Evolutionary conservation across 2,797 vertebrate species (phyloP).

Genomic region (Potorous gilbertii): DNA sequence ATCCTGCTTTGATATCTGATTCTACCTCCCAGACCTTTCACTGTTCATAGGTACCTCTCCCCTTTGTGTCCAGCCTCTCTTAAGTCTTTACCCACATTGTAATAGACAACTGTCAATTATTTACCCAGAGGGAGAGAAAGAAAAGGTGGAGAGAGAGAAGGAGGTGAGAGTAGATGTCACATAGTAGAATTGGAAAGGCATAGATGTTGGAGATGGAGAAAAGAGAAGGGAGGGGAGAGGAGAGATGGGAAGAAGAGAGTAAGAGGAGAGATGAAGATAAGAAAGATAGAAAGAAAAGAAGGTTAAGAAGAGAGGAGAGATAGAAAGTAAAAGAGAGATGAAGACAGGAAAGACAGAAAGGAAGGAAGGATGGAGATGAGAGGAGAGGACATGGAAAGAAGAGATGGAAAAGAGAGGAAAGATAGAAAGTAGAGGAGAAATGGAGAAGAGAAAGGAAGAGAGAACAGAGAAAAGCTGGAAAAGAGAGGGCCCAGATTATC

Average conservation of each 20-base stretch:
- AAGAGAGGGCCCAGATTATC: neutral
- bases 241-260: neutral
- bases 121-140: neutral
- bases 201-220: too few species aligned
- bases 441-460: neutral
- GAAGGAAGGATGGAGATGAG: neutral
- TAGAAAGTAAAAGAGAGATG: neutral
- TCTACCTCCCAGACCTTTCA: neutral
- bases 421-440: neutral
- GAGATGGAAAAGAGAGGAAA: neutral
- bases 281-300: neutral
- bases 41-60: neutral
- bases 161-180: neutral
- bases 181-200: neutral
- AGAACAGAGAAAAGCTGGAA: neutral
- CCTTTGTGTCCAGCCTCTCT: neutral
- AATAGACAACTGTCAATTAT: neutral
- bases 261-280: neutral
- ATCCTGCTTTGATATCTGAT: neutral
- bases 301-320: neutral
- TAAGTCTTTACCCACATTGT: neutral
- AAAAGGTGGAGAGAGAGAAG: neutral
- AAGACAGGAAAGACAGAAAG: neutral
- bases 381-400: neutral
- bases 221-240: neutral